Evolutionary conservation across 2,888 invertebrate genomes (phyloP), one percentile per base, ranked within the genome.

Genomic region (Drosophila aldrichi): DNA sequence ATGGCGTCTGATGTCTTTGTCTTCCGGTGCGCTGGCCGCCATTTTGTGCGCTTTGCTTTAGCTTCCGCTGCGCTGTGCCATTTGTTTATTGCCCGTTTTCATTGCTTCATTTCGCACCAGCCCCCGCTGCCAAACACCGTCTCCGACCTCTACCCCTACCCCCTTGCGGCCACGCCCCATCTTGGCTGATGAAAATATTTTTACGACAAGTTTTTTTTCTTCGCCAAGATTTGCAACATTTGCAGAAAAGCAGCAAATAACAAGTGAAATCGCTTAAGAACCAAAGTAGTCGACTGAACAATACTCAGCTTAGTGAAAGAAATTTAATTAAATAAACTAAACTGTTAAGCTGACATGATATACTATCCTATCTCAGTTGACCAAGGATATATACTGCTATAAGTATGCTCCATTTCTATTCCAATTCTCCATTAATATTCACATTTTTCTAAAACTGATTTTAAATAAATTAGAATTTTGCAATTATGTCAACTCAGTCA

Each of bases 221-320:
- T 75, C 74, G 82, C 82, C 68, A 89, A 86, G 87, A 85, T 89
- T 88, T 85, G 89, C 88, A 89, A 89, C 84, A 84, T 88, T 84
- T 76, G 87, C 84, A 89, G 79, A 89, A 88, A 77, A 62, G 58
- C 64, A 71, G 64, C 62, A 69, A 69, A 51, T 68, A 55, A 34
- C 57, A 52, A 64, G 20, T 43, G 41, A 56, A 38, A 32, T 20
- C 1, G 32, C 4, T 16, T n/a, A 14, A 3, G 18, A 10, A 0
- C 5, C 2, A 10, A 0, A 12, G 6, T 32, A 20, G 32, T 10
- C 55, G 32, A 43, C 56, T 22, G 10, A 0, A 5, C 2, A 6
- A 32, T 56, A 56, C 56, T 41, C 56, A 43, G 10, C 4, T 38
- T 2, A 9, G 0, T 48, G n/a, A 8, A 18, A 20, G 18, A 29